These are phyloP conservation scores for Drosophila pegasa DNA, from an alignment of 2,888 invertebrate genomes.

Conservation along the genomic window DNA sequence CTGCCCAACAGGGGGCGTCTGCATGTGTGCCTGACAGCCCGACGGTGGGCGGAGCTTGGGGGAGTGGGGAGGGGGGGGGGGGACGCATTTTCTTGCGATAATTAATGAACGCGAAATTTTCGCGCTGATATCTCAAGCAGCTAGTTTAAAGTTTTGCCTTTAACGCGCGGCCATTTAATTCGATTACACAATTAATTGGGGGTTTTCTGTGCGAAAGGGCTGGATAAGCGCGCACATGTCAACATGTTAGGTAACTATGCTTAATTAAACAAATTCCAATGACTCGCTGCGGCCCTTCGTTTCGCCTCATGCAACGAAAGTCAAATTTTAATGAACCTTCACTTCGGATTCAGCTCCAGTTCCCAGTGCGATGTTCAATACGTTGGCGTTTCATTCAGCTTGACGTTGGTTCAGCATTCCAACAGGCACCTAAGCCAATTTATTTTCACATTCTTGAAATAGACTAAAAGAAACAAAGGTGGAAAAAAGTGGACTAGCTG, in stretches of 20 bases:
- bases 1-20: conserved; percentile 32
- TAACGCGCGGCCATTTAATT: conserved; percentile 43
- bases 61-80: no score
- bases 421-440: conserved; percentile 45
- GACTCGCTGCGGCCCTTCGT: conserved; percentile 27
- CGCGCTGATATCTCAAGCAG: conserved; percentile 27
- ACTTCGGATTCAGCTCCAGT: not conserved
- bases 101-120: conserved; percentile 44
- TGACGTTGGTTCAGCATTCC: conserved; percentile 19
- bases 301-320: conserved; percentile 44
- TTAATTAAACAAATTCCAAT: conserved; percentile 80
- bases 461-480: conserved; percentile 5
- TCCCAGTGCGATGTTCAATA: conserved; percentile 1
- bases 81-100: conserved; percentile 29
- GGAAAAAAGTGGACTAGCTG: not conserved
- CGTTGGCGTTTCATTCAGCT: conserved; percentile 10
- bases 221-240: conserved; percentile 35
- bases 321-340: conserved; percentile 58
- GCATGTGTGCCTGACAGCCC: conserved; percentile 51
- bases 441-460: conserved; percentile 36
- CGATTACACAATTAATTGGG: conserved; percentile 63
- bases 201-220: not conserved
- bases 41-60: no score
- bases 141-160: conserved; percentile 53
- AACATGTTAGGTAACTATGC: conserved; percentile 51